A percentile compares a stretch with the other conserved stretches of the same genome.
phyloP scores from a whole-genome alignment of 2,797 vertebrate genomes.

The Premnoplex brunnescens region DNA sequence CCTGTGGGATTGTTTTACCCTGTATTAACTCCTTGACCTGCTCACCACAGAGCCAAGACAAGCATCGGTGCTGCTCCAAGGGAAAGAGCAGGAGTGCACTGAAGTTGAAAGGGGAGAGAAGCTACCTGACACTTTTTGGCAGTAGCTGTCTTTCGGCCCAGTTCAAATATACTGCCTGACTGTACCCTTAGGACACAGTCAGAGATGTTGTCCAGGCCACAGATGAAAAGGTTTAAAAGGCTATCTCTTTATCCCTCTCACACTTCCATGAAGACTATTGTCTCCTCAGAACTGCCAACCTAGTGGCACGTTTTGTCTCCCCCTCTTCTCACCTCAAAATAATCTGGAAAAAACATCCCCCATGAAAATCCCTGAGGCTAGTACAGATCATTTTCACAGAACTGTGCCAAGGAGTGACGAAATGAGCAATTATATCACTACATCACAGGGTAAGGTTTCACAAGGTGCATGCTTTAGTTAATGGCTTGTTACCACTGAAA shows the following conservation, averaged over 20 bases:
- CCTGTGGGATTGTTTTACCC: neutral
- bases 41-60: neutral
- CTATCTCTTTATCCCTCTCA: neutral
- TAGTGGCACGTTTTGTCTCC: neutral
- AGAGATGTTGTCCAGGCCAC: neutral
- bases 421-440: neutral
- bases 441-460: neutral
- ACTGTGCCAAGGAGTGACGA: neutral
- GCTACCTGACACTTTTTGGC: neutral
- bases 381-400: neutral
- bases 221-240: neutral
- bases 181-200: neutral
- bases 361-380: neutral
- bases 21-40: neutral
- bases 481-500: neutral
- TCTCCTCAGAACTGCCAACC: neutral
- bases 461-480: neutral
- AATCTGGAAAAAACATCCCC: neutral
- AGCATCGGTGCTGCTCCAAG: neutral
- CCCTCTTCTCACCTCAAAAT: neutral
- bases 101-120: neutral
- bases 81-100: neutral
- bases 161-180: neutral
- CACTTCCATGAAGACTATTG: neutral
- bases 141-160: neutral